Conservation (phyloP, 2,113 vertebrate species). For the Brachypodius melanocephalos region DNA sequence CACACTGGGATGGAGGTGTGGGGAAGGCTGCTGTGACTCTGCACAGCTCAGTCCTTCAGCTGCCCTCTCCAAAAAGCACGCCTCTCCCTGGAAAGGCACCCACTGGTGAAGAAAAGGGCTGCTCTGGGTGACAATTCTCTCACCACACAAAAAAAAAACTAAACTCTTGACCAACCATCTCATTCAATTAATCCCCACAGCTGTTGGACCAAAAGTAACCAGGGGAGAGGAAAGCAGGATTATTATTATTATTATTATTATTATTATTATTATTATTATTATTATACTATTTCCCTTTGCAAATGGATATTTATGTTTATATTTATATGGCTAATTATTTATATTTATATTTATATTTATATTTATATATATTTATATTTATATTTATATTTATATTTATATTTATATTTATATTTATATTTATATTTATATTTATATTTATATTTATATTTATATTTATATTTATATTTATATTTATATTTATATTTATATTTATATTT, state of each 20-base stretch:
- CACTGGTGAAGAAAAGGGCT: neutral
- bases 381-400: no score
- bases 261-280: no score
- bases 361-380: no score
- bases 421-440: no score
- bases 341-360: no score
- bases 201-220: neutral
- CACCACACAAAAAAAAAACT: neutral
- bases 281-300: neutral
- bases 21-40: neutral
- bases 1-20: neutral
- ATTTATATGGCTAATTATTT: no score
- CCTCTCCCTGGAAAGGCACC: neutral
- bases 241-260: no score
- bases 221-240: neutral
- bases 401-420: no score
- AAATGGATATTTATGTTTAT: neutral
- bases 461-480: no score
- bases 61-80: neutral
- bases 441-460: no score
- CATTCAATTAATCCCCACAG: neutral
- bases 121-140: neutral
- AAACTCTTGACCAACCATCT: neutral
- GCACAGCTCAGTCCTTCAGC: neutral
- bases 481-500: no score